phyloP scores from a whole-genome alignment of 2,888 invertebrate genomes.

The Chalcis sispes region DNA sequence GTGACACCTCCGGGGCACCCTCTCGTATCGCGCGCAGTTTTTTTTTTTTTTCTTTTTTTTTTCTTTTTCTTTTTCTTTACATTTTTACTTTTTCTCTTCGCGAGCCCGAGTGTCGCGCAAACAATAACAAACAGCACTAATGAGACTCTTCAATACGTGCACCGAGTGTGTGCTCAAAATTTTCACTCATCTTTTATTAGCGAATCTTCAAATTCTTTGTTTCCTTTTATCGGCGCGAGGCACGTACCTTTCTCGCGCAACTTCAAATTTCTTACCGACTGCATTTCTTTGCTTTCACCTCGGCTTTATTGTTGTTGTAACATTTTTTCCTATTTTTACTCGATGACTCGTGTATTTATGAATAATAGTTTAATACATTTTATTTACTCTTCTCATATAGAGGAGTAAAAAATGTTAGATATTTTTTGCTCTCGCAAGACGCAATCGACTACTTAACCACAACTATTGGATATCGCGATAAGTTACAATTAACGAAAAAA shows the following conservation, averaged over 20 bases:
- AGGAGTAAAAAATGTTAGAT: too few species aligned
- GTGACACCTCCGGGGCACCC: conserved; percentile 74
- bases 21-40: conserved; percentile 69
- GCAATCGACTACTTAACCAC: too few species aligned
- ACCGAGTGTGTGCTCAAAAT: conserved; percentile 47
- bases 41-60: conserved; percentile 65
- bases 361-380: too few species aligned
- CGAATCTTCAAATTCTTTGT: conserved; percentile 42
- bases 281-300: not conserved
- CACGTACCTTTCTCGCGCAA: conserved; percentile 4
- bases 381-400: too few species aligned
- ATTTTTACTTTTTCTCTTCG: conserved; percentile 31
- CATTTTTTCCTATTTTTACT: too few species aligned
- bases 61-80: conserved; percentile 45
- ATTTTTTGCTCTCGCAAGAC: too few species aligned
- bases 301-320: too few species aligned
- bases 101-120: conserved; percentile 67
- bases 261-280: not conserved
- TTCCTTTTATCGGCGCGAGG: conserved; percentile 52
- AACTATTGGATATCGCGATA: too few species aligned
- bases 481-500: too few species aligned
- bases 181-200: conserved; percentile 43
- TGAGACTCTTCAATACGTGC: conserved; percentile 74
- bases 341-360: too few species aligned
- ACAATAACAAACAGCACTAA: conserved; percentile 76